These are phyloP conservation scores for Catocala fraxini DNA, from an alignment of 2,888 invertebrate species.

Conservation along the genomic window DNA sequence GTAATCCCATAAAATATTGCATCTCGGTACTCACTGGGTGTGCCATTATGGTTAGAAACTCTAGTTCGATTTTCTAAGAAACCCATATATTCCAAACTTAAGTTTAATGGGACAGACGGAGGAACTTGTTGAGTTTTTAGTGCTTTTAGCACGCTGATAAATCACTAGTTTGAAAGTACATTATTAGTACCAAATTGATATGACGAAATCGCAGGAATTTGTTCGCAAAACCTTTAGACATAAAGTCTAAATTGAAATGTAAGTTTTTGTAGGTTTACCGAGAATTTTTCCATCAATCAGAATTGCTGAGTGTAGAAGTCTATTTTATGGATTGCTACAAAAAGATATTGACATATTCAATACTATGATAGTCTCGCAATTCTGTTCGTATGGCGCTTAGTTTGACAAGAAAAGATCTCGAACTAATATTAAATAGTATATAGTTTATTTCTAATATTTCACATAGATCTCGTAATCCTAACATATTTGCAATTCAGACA, in stretches of 20 bases:
- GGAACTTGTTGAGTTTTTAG: conserved; percentile 17
- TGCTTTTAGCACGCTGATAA: conserved; percentile 20
- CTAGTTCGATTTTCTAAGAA: neutral
- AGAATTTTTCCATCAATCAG: neutral
- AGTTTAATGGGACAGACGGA: conserved; percentile 16
- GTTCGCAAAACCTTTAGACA: neutral
- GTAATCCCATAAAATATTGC: no score
- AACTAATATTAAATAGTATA: no score
- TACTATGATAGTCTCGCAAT: no score
- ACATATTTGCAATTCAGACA: no score
- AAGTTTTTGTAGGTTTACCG: neutral
- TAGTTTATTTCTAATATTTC: no score
- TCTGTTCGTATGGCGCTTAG: no score
- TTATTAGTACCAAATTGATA: conserved; percentile 5
- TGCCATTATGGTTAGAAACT: no score
- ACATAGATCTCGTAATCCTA: no score
- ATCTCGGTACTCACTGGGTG: no score
- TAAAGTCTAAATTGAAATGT: neutral
- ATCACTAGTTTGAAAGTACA: conserved; percentile 8
- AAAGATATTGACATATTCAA: neutral
- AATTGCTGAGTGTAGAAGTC: neutral
- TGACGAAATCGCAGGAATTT: neutral
- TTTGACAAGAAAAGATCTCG: no score
- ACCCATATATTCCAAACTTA: conserved; percentile 18
- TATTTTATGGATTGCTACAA: neutral